Evolutionary conservation across 2,113 vertebrate genomes (phyloP).

Genomic region (Sterrhoptilus dennistouni): DNA sequence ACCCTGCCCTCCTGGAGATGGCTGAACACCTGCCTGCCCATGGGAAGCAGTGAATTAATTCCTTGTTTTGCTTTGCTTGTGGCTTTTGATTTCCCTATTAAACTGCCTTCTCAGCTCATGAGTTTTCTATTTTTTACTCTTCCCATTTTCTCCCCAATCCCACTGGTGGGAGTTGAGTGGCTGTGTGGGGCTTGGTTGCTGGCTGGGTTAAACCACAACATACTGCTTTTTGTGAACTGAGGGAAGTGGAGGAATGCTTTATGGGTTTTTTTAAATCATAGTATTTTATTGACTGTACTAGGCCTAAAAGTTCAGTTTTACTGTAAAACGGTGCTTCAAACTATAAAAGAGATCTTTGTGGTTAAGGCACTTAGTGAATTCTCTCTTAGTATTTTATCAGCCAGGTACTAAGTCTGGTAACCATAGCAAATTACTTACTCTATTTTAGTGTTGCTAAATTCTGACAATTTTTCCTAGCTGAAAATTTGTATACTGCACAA

Average conservation of each 20-base stretch:
- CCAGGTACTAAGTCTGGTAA: not conserved
- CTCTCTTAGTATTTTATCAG: not conserved
- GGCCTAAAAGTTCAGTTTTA: not conserved
- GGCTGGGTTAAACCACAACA: not conserved
- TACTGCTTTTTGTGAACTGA: not conserved
- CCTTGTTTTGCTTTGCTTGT: not conserved
- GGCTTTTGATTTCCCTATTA: not conserved
- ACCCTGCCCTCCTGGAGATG: not conserved
- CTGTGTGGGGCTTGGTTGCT: not conserved
- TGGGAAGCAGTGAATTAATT: not conserved
- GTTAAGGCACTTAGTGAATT: not conserved
- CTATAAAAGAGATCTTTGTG: not conserved
- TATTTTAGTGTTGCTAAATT: not conserved
- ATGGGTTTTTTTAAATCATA: not conserved
- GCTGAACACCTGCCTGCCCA: not conserved
- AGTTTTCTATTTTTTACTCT: not conserved
- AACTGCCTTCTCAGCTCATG: not conserved
- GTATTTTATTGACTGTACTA: not conserved
- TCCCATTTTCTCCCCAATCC: not conserved
- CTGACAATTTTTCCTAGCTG: not conserved
- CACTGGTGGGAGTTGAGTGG: rapidly evolving
- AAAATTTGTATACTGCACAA: not conserved
- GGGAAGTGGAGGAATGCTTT: not conserved
- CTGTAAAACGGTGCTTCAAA: not conserved
- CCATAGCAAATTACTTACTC: not conserved